Percentiles rank a stretch among this genome's conserved stretches.
These are phyloP conservation scores for Megaptera novaeangliae DNA, from an alignment of 2,113 vertebrate genomes.

Conservation along the genomic window DNA sequence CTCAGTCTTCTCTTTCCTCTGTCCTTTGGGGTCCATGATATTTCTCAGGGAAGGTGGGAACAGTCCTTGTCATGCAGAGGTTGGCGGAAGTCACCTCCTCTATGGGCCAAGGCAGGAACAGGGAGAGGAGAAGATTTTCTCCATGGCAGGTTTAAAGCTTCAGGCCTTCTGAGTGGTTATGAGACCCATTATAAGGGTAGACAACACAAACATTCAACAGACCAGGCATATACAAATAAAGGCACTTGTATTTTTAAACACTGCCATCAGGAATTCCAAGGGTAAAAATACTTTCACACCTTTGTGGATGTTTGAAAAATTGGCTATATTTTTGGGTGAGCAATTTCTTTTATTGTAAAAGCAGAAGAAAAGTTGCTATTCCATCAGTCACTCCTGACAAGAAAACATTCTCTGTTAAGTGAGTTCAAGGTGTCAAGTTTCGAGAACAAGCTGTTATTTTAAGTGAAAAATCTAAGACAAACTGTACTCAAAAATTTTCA, in stretches of 20 bases:
- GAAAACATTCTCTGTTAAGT: background rate
- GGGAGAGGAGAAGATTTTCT: background rate
- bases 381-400: background rate
- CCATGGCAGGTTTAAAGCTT: background rate
- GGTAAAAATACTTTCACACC: background rate
- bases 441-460: background rate
- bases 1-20: background rate
- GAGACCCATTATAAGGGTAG: background rate
- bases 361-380: background rate
- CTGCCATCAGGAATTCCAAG: background rate
- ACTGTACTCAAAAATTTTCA: background rate
- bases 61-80: background rate
- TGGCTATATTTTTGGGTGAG: background rate
- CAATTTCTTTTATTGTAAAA: background rate
- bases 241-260: background rate
- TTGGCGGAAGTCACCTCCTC: background rate
- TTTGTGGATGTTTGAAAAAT: background rate
- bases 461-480: slow-evolving; percentile 9
- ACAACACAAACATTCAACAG: background rate
- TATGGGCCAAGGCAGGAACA: background rate
- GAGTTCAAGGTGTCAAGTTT: background rate
- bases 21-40: background rate
- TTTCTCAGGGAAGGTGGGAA: background rate
- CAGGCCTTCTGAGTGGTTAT: background rate
- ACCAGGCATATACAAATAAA: background rate